phyloP scores from a whole-genome alignment of 2,797 vertebrate species.

The Parotocinclus haroldoi region DNA sequence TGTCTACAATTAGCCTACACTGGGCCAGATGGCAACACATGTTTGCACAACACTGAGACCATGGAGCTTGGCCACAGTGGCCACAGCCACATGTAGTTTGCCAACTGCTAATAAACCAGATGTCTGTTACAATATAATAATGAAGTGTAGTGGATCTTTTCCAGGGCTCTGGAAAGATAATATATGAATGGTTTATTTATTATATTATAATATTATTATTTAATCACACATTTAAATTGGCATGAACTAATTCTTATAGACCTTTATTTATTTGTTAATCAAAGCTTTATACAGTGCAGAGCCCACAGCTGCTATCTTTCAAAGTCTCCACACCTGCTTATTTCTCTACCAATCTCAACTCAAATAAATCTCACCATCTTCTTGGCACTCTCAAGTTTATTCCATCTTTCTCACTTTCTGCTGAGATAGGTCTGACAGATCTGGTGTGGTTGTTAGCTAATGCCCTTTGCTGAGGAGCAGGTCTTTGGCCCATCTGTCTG shows the following conservation, averaged over 20 bases:
- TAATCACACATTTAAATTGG: too few relatives aligned
- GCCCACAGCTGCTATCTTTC: too few relatives aligned
- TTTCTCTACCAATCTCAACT: constrained; percentile 25
- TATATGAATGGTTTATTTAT: too few relatives aligned
- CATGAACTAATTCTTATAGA: too few relatives aligned
- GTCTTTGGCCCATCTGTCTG: constrained; percentile 49
- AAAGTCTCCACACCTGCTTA: too few relatives aligned
- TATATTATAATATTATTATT: too few relatives aligned
- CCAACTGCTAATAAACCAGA: constrained; percentile 51
- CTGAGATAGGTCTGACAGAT: constrained; percentile 31
- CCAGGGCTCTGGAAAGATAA: constrained; percentile 5
- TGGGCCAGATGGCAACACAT: constrained; percentile 52
- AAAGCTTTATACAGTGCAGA: too few relatives aligned
- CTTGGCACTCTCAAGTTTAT: constrained; percentile 22
- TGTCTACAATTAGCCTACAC: constrained; percentile 35
- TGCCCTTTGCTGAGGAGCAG: constrained; percentile 49
- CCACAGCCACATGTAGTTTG: constrained; percentile 45
- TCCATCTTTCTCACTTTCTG: background rate
- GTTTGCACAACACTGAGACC: constrained; percentile 48
- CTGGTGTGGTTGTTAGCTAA: constrained; percentile 48
- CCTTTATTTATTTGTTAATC: too few relatives aligned
- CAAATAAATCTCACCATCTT: constrained; percentile 46
- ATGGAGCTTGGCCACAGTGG: constrained; percentile 46
- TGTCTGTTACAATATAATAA: constrained; percentile 46
- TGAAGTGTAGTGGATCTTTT: constrained; percentile 29